Conservation (phyloP, 2,113 vertebrate genomes). For the Corythornis vintsioides region DNA sequence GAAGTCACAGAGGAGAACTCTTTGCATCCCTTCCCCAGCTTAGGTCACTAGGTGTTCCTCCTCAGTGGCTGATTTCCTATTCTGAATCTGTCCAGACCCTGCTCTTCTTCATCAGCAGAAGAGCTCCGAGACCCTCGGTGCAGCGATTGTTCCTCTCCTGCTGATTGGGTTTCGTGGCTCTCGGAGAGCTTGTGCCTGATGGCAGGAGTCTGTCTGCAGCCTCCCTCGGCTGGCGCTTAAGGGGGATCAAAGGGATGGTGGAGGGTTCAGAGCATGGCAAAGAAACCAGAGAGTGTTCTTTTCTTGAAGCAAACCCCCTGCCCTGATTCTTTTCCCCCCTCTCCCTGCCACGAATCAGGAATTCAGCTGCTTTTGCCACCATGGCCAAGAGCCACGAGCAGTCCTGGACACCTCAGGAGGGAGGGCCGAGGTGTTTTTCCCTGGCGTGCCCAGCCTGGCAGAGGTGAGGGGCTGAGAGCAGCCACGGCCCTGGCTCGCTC, state of each 20-base stretch:
- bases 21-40: not conserved
- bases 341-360: not conserved
- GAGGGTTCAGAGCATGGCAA: not conserved
- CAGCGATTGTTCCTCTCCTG: conserved; percentile 66
- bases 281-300: not conserved
- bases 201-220: conserved; percentile 53
- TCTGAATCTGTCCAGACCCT: conserved; percentile 1
- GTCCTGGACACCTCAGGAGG: not conserved
- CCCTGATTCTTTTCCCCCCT: not conserved
- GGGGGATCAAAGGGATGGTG: not conserved
- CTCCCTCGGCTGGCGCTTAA: conserved; percentile 24
- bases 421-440: not conserved
- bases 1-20: conserved; percentile 3
- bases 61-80: conserved; percentile 52
- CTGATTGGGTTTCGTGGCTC: conserved; percentile 75
- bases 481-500: not conserved
- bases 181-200: conserved; percentile 63
- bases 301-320: not conserved
- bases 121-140: conserved; percentile 36
- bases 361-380: not conserved
- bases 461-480: not conserved
- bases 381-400: not conserved
- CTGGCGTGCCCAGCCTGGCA: accelerated
- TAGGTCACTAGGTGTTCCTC: conserved; percentile 34
- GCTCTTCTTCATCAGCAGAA: conserved; percentile 73